Conservation (phyloP, 2,797 vertebrate species). For the Hoplostethus atlanticus region DNA sequence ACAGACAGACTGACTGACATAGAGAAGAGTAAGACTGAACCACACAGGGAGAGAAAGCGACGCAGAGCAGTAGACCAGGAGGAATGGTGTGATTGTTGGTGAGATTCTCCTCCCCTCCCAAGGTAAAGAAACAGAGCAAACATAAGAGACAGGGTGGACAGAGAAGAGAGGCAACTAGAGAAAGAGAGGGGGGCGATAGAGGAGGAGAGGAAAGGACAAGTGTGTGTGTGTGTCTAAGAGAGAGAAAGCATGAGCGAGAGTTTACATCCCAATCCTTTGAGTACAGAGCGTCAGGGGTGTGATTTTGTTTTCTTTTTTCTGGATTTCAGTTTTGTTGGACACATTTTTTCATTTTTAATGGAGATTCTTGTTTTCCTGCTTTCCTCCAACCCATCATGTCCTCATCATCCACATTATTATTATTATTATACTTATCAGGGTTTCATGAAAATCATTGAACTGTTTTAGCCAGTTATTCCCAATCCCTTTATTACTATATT, state of each 20-base stretch:
- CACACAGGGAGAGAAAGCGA: slow-evolving; percentile 35
- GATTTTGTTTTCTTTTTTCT: no score
- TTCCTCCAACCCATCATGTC: not conserved
- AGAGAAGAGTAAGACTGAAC: slow-evolving; percentile 13
- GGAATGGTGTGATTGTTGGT: slow-evolving; percentile 36
- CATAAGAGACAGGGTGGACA: slow-evolving; percentile 37
- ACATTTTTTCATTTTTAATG: no score
- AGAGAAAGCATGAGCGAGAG: not conserved
- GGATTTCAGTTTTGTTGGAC: not conserved
- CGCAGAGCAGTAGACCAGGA: slow-evolving; percentile 42
- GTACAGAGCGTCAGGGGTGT: not conserved
- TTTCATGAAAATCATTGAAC: no score
- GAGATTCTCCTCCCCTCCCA: slow-evolving; percentile 46
- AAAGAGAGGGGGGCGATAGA: slow-evolving; percentile 10
- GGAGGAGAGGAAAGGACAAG: not conserved
- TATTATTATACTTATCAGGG: no score
- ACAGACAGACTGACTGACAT: slow-evolving; percentile 21
- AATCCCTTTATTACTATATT: not conserved
- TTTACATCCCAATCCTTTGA: not conserved
- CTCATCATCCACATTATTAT: no score
- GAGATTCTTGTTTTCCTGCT: not conserved
- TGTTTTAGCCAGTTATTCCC: no score
- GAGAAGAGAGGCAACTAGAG: slow-evolving; percentile 11
- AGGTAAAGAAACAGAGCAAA: slow-evolving; percentile 69
- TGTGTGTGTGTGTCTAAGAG: not conserved